Base-by-base conservation (phyloP, 2,888 invertebrate genomes). In the Zeuzera pyrina region DNA sequence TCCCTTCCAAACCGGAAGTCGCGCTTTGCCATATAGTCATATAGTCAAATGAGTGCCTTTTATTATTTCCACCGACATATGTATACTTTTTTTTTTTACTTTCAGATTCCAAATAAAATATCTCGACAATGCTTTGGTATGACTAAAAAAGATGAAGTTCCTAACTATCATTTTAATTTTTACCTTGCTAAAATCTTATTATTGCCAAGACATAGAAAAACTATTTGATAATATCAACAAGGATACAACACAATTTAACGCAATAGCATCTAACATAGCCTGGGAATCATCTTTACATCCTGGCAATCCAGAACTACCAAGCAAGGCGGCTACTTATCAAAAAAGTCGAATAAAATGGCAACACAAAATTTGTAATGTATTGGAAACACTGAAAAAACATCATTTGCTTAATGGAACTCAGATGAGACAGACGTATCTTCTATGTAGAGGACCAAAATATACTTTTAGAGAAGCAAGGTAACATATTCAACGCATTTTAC, bases 391-490 rank as follows among this genome's bases (percentile, higher is more conserved):
- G 26, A 46, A 46, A 22, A 45, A 47, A 2, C 40, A 32, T 34
- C 49, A 63, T 32, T 51, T 57, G 39, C 36, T 79, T 15, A 73
- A 73, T 30, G 43, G 30, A 12, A 67, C 62, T 12, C 84, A 87
- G 40, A 53, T 52, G 28, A 70, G 89, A 37, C 86, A 87, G 72
- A 57, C 85, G 30, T 85, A 85, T 63, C 60, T 90, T 7, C 46
- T 90, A 24, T 91, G 91, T 47, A 72, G 88, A 45, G 90, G 89
- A 24, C 87, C 89, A 0, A 84, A 71, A 32, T 89, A 81, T 51
- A 84, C 81, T 2, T 65, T 71, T 26, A 55, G 77, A 29, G 85
- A 88, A 54, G 78, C 85, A 5, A 78, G 84, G 89, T 89, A 61
- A 47, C 19, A 8, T 26, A 7, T 22, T 22, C 2, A n/a, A 22